phyloP scores from a whole-genome alignment of 2,113 vertebrate genomes.

The Cynocephalus volans region DNA sequence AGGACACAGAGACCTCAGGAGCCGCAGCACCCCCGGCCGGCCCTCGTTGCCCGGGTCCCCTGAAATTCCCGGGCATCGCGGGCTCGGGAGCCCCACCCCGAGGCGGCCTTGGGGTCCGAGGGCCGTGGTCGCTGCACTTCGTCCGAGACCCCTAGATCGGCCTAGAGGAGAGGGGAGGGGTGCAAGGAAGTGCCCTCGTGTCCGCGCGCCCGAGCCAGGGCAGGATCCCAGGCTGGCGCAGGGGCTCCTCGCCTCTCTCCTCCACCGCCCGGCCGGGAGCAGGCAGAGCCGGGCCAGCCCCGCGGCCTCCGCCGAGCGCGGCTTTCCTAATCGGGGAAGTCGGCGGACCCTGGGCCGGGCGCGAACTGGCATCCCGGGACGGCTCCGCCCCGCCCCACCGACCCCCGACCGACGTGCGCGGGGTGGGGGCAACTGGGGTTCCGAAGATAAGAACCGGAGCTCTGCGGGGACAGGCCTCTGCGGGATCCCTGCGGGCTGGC shows the following conservation, averaged over 20 bases:
- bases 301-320: rapidly evolving
- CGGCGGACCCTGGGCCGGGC: rapidly evolving
- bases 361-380: background rate
- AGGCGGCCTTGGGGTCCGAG: background rate
- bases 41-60: background rate
- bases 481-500: background rate
- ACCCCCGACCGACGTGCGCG: background rate
- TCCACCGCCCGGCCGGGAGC: rapidly evolving
- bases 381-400: background rate
- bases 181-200: background rate
- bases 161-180: rapidly evolving
- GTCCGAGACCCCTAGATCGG: background rate
- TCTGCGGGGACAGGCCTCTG: background rate
- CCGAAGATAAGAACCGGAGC: background rate
- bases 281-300: background rate
- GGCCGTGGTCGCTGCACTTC: background rate
- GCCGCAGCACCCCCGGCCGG: background rate
- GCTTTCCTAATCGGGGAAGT: background rate
- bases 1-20: background rate
- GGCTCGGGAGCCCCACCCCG: rapidly evolving
- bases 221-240: background rate
- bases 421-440: too few species aligned
- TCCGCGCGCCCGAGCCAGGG: rapidly evolving
- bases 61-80: rapidly evolving
- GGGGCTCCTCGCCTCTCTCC: background rate